Base-by-base conservation (phyloP, 2,888 invertebrate genomes). In the Antheraea yamamai region DNA sequence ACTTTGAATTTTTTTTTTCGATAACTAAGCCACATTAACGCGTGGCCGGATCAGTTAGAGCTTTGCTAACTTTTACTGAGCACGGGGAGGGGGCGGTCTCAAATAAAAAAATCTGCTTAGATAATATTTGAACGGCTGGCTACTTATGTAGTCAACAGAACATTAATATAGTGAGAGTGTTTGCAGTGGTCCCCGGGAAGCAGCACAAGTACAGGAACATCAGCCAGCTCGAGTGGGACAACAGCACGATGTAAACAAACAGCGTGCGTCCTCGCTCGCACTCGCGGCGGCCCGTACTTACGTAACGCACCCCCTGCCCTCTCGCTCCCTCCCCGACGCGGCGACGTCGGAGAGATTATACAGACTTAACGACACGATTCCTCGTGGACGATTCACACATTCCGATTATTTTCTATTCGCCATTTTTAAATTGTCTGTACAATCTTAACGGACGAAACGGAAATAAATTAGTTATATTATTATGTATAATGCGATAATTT, bases 181-280 rank as follows among this genome's bases (percentile, higher is more conserved):
- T 83, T 82, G 1, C 89, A 93, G 95, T 93, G 88, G 84, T 95
- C 89, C 30, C 95, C 26, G 91, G 92, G 86, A 94, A 94, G 87
- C 93, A 93, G 84, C 95, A 95, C 88, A 95, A 97, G 88, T 97
- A 97, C 91, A 96, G 96, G 86, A 97, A 97, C 93, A 96, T 97
- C 87, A 97, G 96, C 91, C 97, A 97, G 92, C 92, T 97, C 80
- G 97, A 97, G 92, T 97, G 97, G 97, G 97, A 97, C 92, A 97
- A 97, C 95, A 96, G 96, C 92, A 97, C 97, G 84, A 97, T 97
- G 96, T 97, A 96, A 96, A 3, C 30, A 3, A 3, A 85, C 83
- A 83, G 81, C 79, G 64, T 78, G 74, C 79, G 73, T 78, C 73
- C 79, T 66, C 76, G 81, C 81, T 12, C 61, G 61, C 61, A 61